phyloP scores from a whole-genome alignment of 92 coral and sea anemone species.

The Epizoanthus scotinus region DNA sequence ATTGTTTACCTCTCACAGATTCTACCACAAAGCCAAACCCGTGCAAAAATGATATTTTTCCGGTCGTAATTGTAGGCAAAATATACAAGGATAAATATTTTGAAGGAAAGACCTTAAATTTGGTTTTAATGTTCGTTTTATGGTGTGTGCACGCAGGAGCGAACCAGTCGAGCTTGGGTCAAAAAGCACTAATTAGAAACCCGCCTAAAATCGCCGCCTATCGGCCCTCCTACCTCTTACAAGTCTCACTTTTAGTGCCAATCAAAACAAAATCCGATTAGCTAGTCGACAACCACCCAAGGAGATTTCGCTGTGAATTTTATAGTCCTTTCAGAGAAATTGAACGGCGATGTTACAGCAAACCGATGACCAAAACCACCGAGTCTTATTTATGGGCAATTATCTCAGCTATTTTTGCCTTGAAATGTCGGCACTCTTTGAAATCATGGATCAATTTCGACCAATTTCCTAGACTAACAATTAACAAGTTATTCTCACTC shows the following conservation, averaged over 20 bases:
- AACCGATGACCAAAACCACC: constrained; percentile 46
- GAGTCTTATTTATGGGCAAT: constrained; percentile 74
- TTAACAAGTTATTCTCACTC: constrained; percentile 93
- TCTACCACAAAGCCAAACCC: constrained; percentile 57
- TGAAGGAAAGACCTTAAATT: constrained; percentile 62
- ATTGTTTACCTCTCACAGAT: constrained; percentile 65
- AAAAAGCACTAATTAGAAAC: constrained; percentile 91
- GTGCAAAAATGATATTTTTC: constrained; percentile 62
- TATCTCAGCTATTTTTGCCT: constrained; percentile 68
- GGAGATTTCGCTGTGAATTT: constrained; percentile 34
- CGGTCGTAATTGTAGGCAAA: constrained; percentile 61
- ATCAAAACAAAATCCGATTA: constrained; percentile 61
- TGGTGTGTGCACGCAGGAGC: constrained; percentile 55
- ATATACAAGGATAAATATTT: constrained; percentile 55
- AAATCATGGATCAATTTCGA: constrained; percentile 93
- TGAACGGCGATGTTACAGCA: constrained; percentile 24
- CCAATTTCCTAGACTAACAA: constrained; percentile 98
- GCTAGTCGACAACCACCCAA: constrained; percentile 41
- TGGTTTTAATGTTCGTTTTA: constrained; percentile 77
- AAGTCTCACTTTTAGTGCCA: constrained; percentile 62
- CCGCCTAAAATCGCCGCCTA: constrained; percentile 98
- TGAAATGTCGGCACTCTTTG: constrained; percentile 89
- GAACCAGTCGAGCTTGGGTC: constrained; percentile 64
- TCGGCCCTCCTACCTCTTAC: constrained; percentile 68
- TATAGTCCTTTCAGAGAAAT: constrained; percentile 7